Percentiles rank a stretch among this genome's conserved stretches.
Evolutionary conservation across 2,888 invertebrate species (phyloP).

Genomic region (Epirrita christyi): DNA sequence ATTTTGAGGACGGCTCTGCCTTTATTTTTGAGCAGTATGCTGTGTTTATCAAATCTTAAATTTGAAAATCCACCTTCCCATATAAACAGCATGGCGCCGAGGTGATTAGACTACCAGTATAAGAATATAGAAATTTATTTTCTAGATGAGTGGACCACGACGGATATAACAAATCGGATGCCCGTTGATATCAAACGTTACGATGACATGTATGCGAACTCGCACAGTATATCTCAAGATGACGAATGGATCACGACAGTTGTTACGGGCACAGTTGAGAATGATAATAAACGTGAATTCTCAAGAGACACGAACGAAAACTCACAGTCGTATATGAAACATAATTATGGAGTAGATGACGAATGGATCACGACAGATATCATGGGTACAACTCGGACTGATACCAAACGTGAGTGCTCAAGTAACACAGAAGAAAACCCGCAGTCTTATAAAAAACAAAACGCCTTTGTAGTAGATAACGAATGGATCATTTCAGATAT

Average conservation of each 20-base stretch:
- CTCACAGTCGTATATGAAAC: neutral
- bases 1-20: no score
- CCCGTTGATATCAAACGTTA: no score
- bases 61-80: no score
- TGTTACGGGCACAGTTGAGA: neutral
- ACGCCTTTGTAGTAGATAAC: neutral
- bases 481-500: conserved; percentile 8
- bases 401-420: conserved; percentile 1
- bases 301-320: neutral
- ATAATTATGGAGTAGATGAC: neutral
- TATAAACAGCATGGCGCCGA: no score
- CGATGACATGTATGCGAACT: no score
- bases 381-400: neutral
- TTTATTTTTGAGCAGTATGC: no score
- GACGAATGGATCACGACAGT: conserved; percentile 12
- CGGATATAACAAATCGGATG: no score
- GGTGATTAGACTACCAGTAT: no score
- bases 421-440: neutral
- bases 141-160: no score
- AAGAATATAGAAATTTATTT: no score
- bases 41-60: no score
- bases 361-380: conserved; percentile 16
- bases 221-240: neutral
- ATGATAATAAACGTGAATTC: neutral
- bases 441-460: neutral